Percentiles rank a stretch among this genome's conserved stretches.
phyloP scores from a whole-genome alignment of 1,140 invertebrate genomes.

The Zaprionus nigranus region DNA sequence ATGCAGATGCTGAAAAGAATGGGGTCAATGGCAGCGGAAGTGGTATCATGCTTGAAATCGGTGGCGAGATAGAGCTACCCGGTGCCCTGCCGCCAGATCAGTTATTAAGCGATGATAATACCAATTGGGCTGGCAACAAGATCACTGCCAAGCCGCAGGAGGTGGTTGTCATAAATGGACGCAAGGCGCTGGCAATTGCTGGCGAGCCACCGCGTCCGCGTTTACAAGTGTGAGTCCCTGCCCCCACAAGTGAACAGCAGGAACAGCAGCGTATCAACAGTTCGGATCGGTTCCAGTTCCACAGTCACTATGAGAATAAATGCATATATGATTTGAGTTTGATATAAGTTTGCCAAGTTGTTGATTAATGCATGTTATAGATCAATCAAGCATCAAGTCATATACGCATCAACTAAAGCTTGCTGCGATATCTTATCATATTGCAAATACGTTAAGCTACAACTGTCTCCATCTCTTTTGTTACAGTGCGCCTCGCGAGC shows the following conservation, averaged over 20 bases:
- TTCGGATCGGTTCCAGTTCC: slow-evolving; percentile 21
- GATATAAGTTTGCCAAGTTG: no score
- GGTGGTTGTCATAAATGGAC: slow-evolving; percentile 57
- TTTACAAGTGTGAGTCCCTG: slow-evolving; percentile 63
- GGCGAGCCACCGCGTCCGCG: slow-evolving; percentile 18
- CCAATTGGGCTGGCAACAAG: slow-evolving; percentile 9
- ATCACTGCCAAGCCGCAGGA: slow-evolving; percentile 42
- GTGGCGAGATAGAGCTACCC: slow-evolving; percentile 41
- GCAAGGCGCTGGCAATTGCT: slow-evolving; percentile 53
- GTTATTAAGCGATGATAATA: slow-evolving; percentile 22
- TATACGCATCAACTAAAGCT: not conserved
- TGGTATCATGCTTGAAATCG: slow-evolving; percentile 31
- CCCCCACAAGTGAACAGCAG: slow-evolving; percentile 13
- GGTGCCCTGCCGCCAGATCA: slow-evolving; percentile 43
- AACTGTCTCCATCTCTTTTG: not conserved
- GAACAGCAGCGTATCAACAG: slow-evolving; percentile 11
- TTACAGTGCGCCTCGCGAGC: slow-evolving; percentile 34
- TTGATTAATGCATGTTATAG: no score
- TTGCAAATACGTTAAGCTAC: not conserved
- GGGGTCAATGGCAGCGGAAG: slow-evolving; percentile 6
- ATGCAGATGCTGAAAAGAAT: not conserved
- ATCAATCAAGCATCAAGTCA: not conserved
- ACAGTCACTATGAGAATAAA: not conserved
- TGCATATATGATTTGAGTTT: not conserved
- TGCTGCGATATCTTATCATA: not conserved